Evolutionary conservation across 2,113 vertebrate species (phyloP).

Genomic region (Megaceryle torquata): DNA sequence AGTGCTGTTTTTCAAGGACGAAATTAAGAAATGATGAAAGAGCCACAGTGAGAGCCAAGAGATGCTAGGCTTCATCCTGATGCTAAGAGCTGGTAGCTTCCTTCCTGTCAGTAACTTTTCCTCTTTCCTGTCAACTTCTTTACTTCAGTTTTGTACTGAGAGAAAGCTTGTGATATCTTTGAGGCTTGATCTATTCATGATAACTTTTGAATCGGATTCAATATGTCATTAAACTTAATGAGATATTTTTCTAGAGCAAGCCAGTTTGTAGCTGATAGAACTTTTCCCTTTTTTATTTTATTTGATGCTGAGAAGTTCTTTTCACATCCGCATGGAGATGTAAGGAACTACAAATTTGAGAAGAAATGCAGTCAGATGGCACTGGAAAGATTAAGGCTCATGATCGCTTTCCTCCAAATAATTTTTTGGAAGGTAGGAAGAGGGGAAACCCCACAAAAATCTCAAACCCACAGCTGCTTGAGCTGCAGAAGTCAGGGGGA

Average conservation of each 20-base stretch:
- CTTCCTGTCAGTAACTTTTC: background rate
- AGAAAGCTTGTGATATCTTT: background rate
- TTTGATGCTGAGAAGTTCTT: background rate
- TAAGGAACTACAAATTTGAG: background rate
- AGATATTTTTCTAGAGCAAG: background rate
- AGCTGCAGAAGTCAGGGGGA: background rate
- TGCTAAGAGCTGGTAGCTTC: background rate
- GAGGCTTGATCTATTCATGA: conserved; percentile 33
- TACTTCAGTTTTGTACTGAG: background rate
- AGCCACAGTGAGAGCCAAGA: background rate
- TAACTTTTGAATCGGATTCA: conserved; percentile 12
- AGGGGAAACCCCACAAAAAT: background rate
- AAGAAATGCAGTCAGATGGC: background rate
- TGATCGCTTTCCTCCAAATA: background rate
- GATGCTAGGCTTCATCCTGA: background rate
- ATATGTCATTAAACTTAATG: background rate
- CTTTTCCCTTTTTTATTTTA: background rate
- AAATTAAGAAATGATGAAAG: conserved; percentile 14
- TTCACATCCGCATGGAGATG: background rate
- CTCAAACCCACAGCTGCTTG: background rate
- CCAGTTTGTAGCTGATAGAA: background rate
- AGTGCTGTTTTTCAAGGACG: background rate
- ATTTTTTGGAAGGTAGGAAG: background rate
- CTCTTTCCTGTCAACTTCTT: background rate
- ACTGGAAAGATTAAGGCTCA: background rate